Percentiles rank a stretch among this genome's conserved stretches.
phyloP scores from a whole-genome alignment of 2,888 invertebrate species.

The Malachius bipustulatus region DNA sequence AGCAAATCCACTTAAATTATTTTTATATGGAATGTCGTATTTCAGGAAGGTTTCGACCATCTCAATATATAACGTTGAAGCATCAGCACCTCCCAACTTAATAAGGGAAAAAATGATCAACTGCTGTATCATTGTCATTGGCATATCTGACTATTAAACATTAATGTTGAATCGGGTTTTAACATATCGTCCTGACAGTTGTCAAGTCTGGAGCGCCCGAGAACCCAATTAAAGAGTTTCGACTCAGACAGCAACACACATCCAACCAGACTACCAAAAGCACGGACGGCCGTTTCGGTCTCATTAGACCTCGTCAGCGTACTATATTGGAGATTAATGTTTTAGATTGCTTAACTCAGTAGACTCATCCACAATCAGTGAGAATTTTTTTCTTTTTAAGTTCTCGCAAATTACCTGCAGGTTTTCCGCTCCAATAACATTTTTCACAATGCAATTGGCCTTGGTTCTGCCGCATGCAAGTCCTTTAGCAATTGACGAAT shows the following conservation, averaged over 20 bases:
- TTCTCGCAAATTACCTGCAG: constrained; percentile 3
- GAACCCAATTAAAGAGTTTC: too few relatives aligned
- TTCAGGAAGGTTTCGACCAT: constrained; percentile 8
- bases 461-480: constrained; percentile 18
- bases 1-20: constrained; percentile 18
- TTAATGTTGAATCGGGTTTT: too few relatives aligned
- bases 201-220: too few relatives aligned
- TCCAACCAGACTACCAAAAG: too few relatives aligned
- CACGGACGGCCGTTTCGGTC: too few relatives aligned
- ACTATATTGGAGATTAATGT: too few relatives aligned
- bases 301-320: too few relatives aligned
- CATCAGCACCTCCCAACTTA: constrained; percentile 6
- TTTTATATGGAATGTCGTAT: constrained; percentile 14
- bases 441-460: constrained; percentile 17
- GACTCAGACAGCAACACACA: too few relatives aligned
- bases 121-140: constrained; percentile 7
- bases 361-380: constrained; percentile 16
- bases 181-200: too few relatives aligned
- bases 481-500: constrained; percentile 20
- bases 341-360: constrained; percentile 13
- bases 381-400: constrained; percentile 13
- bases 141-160: constrained; percentile 8
- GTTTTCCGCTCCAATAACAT: constrained; percentile 14
- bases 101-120: constrained; percentile 12
- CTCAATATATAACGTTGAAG: constrained; percentile 8